phyloP scores from a whole-genome alignment of 2,888 invertebrate species.

The Volucella zonaria region DNA sequence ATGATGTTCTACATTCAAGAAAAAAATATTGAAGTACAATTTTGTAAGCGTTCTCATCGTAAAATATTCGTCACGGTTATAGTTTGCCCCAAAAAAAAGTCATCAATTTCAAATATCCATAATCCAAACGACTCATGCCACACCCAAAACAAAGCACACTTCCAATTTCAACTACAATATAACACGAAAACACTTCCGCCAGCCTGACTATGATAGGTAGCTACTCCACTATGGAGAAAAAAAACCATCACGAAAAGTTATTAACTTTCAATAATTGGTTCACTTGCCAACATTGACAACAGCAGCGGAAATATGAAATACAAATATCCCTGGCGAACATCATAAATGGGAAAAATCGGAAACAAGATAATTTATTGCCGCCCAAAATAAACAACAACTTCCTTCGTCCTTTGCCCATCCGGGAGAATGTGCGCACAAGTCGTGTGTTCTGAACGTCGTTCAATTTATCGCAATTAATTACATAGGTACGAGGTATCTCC shows the following conservation, averaged over 20 bases:
- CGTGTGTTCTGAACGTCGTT: conserved; percentile 82
- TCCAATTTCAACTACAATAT: conserved; percentile 22
- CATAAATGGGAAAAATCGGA: conserved; percentile 44
- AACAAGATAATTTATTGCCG: conserved; percentile 67
- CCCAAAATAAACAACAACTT: conserved; percentile 63
- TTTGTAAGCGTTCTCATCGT: no score
- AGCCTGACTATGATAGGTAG: background rate
- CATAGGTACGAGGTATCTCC: conserved; percentile 75
- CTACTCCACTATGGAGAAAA: conserved; percentile 43
- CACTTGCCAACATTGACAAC: conserved; percentile 43
- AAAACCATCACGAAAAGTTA: conserved; percentile 69
- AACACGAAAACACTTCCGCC: conserved; percentile 32
- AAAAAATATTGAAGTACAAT: no score
- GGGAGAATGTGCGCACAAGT: conserved; percentile 64
- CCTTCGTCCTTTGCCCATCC: background rate
- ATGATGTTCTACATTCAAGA: no score
- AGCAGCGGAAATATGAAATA: conserved; percentile 66
- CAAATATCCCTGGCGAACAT: conserved; percentile 5
- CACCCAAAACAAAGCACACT: conserved; percentile 63
- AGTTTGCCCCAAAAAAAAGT: background rate
- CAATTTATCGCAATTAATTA: conserved; percentile 83
- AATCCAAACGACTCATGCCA: conserved; percentile 61
- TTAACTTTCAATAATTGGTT: conserved; percentile 70
- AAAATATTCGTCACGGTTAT: no score
- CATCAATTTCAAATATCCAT: conserved; percentile 29